Percentiles rank a stretch among this genome's conserved stretches.
Evolutionary conservation across 2,797 vertebrate genomes (phyloP).

Genomic region (Novumbra hubbsi): DNA sequence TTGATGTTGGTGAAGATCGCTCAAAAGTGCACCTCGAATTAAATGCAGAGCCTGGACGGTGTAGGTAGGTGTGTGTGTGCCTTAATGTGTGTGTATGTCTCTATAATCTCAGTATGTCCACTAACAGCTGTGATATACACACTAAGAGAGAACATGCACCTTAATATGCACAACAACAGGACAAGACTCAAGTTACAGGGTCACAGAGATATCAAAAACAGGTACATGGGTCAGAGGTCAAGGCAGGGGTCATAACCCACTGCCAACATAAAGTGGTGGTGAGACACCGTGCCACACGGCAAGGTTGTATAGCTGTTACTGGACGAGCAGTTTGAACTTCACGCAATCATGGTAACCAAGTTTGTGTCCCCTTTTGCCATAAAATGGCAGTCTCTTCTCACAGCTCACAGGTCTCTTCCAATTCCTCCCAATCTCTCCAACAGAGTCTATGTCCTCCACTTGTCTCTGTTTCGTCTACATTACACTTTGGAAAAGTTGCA

Average conservation of each 20-base stretch:
- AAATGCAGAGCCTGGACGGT: neutral
- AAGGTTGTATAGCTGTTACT: neutral
- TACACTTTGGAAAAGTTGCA: constrained; percentile 98
- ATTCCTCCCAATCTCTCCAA: neutral
- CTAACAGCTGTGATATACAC: constrained; percentile 13
- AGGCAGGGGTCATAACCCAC: constrained; percentile 27
- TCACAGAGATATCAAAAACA: constrained; percentile 42
- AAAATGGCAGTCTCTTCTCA: neutral
- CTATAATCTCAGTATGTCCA: constrained; percentile 45
- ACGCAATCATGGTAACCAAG: constrained; percentile 31
- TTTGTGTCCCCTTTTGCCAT: constrained; percentile 20
- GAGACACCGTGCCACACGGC: constrained; percentile 25
- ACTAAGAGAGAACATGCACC: constrained; percentile 30
- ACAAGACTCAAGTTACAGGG: constrained; percentile 22
- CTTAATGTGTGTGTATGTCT: neutral
- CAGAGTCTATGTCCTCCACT: constrained; percentile 17
- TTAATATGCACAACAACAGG: constrained; percentile 23
- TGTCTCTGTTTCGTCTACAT: constrained; percentile 74
- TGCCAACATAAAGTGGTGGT: constrained; percentile 34
- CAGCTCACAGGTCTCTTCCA: constrained; percentile 3
- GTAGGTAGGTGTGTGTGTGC: constrained; percentile 1
- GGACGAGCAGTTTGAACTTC: constrained; percentile 29
- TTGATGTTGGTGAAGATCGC: neutral
- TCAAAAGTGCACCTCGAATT: neutral
- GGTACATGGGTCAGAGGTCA: constrained; percentile 26